Evolutionary conservation across 2,888 invertebrate species (phyloP).

Genomic region (Eilema depressum): DNA sequence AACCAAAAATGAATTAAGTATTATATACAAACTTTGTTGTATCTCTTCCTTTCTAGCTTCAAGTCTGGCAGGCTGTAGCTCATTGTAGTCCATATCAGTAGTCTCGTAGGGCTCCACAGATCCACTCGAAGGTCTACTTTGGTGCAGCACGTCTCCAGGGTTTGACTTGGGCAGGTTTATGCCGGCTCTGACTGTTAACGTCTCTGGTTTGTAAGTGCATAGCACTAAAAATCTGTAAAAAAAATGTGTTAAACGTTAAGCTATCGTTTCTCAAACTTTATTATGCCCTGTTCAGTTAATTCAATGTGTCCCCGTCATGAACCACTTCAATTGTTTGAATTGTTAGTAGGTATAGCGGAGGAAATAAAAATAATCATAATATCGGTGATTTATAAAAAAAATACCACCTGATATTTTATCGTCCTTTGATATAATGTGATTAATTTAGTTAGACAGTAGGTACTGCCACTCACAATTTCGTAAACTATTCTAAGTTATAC

Average conservation of each 20-base stretch:
- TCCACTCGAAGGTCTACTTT: slow-evolving; percentile 73
- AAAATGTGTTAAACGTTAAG: slow-evolving; percentile 4
- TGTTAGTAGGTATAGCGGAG: too few species aligned
- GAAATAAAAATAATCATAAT: too few species aligned
- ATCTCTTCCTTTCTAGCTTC: slow-evolving; percentile 76
- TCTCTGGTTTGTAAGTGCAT: slow-evolving; percentile 94
- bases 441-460: too few species aligned
- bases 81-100: slow-evolving; percentile 78
- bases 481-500: too few species aligned
- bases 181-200: slow-evolving; percentile 93
- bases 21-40: slow-evolving; percentile 69
- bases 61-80: slow-evolving; percentile 80
- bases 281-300: too few species aligned
- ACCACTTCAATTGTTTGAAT: too few species aligned
- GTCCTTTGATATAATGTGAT: too few species aligned
- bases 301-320: too few species aligned
- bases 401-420: too few species aligned
- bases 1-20: not conserved
- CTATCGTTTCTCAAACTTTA: too few species aligned
- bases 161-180: slow-evolving; percentile 89
- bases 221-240: slow-evolving; percentile 90
- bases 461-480: too few species aligned
- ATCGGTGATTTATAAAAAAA: too few species aligned
- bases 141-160: slow-evolving; percentile 81
- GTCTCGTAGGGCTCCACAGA: slow-evolving; percentile 80